Evolutionary conservation across 1,140 invertebrate genomes (phyloP).

Genomic region (Drosophila sulfurigaster): DNA sequence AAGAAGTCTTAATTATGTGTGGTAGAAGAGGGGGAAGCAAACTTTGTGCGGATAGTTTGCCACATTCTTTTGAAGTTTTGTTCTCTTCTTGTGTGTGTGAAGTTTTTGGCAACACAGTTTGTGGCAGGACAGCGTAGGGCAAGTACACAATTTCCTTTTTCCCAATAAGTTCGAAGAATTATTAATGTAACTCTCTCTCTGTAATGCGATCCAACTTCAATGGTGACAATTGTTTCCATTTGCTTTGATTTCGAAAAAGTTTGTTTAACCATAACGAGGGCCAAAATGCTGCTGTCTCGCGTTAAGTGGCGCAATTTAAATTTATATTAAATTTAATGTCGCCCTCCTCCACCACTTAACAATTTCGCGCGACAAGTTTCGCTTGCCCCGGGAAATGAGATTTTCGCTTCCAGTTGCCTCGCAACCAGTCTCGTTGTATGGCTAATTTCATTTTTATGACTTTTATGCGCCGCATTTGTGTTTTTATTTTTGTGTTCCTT

Average conservation of each 20-base stretch:
- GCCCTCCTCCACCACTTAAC: slow-evolving; percentile 9
- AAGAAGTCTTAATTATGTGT: slow-evolving; percentile 68
- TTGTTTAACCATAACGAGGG: neutral
- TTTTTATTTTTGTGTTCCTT: slow-evolving; percentile 33
- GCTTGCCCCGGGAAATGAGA: neutral
- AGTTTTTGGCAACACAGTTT: slow-evolving; percentile 27
- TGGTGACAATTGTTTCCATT: neutral
- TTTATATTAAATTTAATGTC: slow-evolving; percentile 39
- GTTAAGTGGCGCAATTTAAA: slow-evolving; percentile 22
- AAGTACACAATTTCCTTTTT: neutral
- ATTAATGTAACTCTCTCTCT: neutral
- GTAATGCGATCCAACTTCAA: neutral
- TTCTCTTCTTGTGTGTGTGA: slow-evolving; percentile 9
- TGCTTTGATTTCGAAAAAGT: slow-evolving; percentile 13
- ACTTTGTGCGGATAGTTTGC: slow-evolving; percentile 29
- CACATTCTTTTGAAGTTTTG: slow-evolving; percentile 49
- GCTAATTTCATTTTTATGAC: slow-evolving; percentile 80
- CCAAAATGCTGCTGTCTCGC: neutral
- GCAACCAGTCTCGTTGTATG: slow-evolving; percentile 45
- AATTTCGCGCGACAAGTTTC: slow-evolving; percentile 21
- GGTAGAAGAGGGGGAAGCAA: slow-evolving; percentile 3
- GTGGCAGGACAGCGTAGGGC: slow-evolving; percentile 10
- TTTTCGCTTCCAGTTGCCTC: slow-evolving; percentile 6
- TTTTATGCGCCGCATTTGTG: slow-evolving; percentile 62
- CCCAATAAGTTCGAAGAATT: neutral